Evolutionary conservation across 2,113 vertebrate genomes (phyloP).

Genomic region (Oxygymnocypris stewartii): DNA sequence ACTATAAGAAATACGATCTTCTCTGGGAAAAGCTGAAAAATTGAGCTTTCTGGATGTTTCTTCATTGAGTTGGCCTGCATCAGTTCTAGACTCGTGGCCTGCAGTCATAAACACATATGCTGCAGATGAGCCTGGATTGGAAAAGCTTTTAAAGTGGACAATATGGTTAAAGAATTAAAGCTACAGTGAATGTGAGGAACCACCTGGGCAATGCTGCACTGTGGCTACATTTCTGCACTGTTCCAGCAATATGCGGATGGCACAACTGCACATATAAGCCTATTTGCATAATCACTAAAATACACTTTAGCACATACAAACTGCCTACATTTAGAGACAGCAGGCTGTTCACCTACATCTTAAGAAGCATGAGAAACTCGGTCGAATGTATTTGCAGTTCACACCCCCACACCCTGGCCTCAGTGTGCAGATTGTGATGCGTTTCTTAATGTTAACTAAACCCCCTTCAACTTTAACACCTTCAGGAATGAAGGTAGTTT

Average conservation of each 20-base stretch:
- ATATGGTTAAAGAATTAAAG: background rate
- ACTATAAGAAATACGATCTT: background rate
- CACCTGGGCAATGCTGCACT: background rate
- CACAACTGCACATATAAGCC: background rate
- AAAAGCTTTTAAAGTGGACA: background rate
- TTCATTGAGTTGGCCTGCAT: background rate
- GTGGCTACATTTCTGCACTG: background rate
- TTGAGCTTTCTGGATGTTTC: background rate
- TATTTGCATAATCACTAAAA: background rate
- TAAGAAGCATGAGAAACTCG: background rate
- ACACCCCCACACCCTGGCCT: background rate
- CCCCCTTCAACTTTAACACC: background rate
- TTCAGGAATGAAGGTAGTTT: background rate
- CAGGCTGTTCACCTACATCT: background rate
- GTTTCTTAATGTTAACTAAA: background rate
- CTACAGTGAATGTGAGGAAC: background rate
- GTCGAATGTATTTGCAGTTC: background rate
- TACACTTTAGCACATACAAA: background rate
- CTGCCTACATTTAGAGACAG: background rate
- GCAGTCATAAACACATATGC: background rate
- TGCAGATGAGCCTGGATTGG: background rate
- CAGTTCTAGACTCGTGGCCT: background rate
- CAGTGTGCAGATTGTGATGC: background rate
- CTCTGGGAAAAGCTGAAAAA: background rate
- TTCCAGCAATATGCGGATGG: background rate